Evolutionary conservation across 2,888 invertebrate species (phyloP).

Genomic region (Drosophila eohydei): DNA sequence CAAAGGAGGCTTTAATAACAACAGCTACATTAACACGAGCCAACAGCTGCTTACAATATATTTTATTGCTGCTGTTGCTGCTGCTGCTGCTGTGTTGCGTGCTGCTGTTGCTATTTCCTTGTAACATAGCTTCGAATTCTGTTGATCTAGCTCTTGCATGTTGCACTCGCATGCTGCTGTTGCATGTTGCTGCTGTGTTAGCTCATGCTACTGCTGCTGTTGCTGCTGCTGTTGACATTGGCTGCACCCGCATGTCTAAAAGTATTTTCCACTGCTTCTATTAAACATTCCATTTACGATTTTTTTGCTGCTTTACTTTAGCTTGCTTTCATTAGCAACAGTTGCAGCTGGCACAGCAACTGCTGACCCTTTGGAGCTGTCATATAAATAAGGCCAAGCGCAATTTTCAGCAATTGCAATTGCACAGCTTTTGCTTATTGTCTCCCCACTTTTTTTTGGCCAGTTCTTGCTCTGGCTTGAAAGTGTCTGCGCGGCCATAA

Average conservation of each 20-base stretch:
- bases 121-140: neutral
- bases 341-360: slow-evolving; percentile 38
- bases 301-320: slow-evolving; percentile 42
- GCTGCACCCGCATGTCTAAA: slow-evolving; percentile 41
- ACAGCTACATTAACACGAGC: slow-evolving; percentile 29
- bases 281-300: slow-evolving; percentile 51
- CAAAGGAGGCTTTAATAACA: slow-evolving; percentile 9
- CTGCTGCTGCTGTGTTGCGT: slow-evolving; percentile 21
- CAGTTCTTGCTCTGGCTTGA: slow-evolving; percentile 5
- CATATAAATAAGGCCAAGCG: slow-evolving; percentile 25
- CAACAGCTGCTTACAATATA: slow-evolving; percentile 36
- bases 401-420: slow-evolving; percentile 49
- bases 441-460: slow-evolving; percentile 31
- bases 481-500: slow-evolving; percentile 46
- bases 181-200: slow-evolving; percentile 17
- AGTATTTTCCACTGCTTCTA: slow-evolving; percentile 33
- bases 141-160: slow-evolving; percentile 25
- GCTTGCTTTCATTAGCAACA: slow-evolving; percentile 42
- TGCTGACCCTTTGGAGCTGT: slow-evolving; percentile 21
- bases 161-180: slow-evolving; percentile 17
- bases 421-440: slow-evolving; percentile 64
- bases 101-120: slow-evolving; percentile 13
- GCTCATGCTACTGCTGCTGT: slow-evolving; percentile 11
- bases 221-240: slow-evolving; percentile 59
- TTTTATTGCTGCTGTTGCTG: slow-evolving; percentile 6